Percentiles rank a stretch among this genome's conserved stretches.
Evolutionary conservation across 2,888 invertebrate species (phyloP).

Genomic region (Microctonus aethiopoides): DNA sequence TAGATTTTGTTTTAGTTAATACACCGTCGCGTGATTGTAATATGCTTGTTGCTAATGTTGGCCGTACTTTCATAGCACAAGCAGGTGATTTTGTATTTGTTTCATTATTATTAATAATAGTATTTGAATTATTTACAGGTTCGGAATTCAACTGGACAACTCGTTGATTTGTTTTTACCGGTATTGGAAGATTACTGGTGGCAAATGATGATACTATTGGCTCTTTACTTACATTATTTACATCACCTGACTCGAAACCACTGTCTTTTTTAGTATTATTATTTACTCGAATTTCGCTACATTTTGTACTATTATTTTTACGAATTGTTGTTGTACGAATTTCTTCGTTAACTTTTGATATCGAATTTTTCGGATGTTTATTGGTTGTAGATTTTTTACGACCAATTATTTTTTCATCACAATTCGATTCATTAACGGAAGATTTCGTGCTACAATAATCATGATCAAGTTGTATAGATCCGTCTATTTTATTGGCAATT

Average conservation of each 20-base stretch:
- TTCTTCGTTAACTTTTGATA: conserved; percentile 26
- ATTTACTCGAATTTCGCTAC: conserved; percentile 46
- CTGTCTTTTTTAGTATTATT: conserved; percentile 63
- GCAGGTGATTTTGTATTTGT: conserved; percentile 17
- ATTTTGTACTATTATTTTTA: conserved; percentile 23
- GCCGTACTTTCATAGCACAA: conserved; percentile 56
- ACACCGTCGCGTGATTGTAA: conserved; percentile 53
- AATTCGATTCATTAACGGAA: conserved; percentile 43
- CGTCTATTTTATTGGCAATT: conserved; percentile 45
- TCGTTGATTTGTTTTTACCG: background rate
- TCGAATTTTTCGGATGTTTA: conserved; percentile 31
- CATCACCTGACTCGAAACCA: conserved; percentile 65
- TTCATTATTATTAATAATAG: conserved; percentile 9
- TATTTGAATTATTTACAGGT: conserved; percentile 8
- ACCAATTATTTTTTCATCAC: conserved; percentile 43
- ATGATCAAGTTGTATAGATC: conserved; percentile 70
- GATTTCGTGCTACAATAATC: conserved; percentile 69
- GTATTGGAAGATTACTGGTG: background rate
- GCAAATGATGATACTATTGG: background rate
- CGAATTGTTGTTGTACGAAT: background rate
- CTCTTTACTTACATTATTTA: conserved; percentile 64
- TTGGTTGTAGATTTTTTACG: conserved; percentile 35
- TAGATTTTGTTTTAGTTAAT: conserved; percentile 50
- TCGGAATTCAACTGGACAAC: conserved; percentile 24
- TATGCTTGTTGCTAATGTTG: conserved; percentile 56